Conservation (phyloP, 2,113 vertebrate species). For the Cryptomyrus ogoouensis region DNA sequence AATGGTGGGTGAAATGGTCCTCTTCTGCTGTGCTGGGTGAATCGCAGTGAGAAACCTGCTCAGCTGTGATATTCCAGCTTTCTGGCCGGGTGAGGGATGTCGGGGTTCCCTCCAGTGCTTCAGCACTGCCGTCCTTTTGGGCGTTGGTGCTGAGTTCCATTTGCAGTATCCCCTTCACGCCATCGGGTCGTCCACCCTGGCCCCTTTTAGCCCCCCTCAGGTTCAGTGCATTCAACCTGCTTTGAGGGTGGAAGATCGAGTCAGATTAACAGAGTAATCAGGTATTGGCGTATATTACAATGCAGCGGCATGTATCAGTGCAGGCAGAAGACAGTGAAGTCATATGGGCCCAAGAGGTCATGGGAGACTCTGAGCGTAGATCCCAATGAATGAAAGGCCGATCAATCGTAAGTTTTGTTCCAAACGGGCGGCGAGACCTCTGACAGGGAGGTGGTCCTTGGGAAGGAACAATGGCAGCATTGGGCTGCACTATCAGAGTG, state of each 20-base stretch:
- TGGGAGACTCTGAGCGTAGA: background rate
- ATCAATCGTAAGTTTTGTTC: conserved; percentile 18
- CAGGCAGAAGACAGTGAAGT: background rate
- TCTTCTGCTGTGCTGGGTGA: background rate
- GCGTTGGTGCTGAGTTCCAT: background rate
- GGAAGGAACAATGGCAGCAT: conserved; percentile 49
- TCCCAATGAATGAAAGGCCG: conserved; percentile 36
- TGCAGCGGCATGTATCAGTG: background rate
- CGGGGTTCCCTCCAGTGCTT: background rate
- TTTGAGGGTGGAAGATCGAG: background rate
- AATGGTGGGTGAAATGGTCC: background rate
- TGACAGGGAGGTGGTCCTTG: conserved; percentile 23
- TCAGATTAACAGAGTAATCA: background rate
- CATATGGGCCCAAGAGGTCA: background rate
- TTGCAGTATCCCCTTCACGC: background rate
- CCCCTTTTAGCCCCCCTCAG: background rate
- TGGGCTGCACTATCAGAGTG: conserved; percentile 45
- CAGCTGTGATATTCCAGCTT: background rate
- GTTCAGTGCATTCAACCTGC: background rate
- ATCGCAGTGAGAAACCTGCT: background rate
- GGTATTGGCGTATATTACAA: background rate
- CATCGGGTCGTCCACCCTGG: background rate
- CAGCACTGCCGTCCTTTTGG: background rate
- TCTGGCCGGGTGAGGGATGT: background rate
- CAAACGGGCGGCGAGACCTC: conserved; percentile 28